Percentiles rank a stretch among this genome's conserved stretches.
These are phyloP conservation scores for Thripadectes ignobilis DNA, from an alignment of 2,797 vertebrate genomes.

Conservation along the genomic window DNA sequence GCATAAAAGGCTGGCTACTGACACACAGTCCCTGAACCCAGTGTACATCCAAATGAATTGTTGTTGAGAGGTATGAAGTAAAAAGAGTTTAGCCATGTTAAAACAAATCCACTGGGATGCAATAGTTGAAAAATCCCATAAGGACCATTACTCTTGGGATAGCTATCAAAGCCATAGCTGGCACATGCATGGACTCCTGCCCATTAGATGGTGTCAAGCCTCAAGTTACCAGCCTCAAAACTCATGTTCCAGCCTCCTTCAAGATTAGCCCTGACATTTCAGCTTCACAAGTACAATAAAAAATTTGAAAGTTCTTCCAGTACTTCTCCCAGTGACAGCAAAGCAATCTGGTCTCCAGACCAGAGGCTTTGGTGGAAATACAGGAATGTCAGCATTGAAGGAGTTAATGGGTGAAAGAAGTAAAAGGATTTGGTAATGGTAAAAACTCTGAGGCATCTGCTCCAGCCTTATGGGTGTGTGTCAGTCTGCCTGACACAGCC, in stretches of 20 bases:
- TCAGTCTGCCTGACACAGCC: not conserved
- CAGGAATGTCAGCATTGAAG: not conserved
- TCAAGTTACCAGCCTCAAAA: not conserved
- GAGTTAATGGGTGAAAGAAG: not conserved
- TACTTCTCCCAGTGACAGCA: not conserved
- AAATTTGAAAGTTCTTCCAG: not conserved
- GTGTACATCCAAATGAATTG: not conserved
- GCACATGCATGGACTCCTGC: not conserved
- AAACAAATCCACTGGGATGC: not conserved
- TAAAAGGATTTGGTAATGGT: not conserved
- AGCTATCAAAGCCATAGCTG: not conserved
- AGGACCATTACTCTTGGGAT: not conserved
- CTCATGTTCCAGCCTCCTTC: not conserved
- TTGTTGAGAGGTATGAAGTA: not conserved
- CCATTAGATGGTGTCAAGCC: accelerated
- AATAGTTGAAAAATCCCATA: not conserved
- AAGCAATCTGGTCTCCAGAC: not conserved
- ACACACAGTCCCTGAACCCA: not conserved
- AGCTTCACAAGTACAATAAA: not conserved
- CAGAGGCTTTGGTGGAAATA: not conserved
- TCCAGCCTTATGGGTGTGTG: not conserved
- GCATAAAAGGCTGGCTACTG: not conserved
- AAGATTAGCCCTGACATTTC: not conserved
- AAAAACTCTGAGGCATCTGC: not conserved
- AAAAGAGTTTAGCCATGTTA: not conserved